Conservation (phyloP, 2,113 vertebrate genomes). For the Piprites chloris region DNA sequence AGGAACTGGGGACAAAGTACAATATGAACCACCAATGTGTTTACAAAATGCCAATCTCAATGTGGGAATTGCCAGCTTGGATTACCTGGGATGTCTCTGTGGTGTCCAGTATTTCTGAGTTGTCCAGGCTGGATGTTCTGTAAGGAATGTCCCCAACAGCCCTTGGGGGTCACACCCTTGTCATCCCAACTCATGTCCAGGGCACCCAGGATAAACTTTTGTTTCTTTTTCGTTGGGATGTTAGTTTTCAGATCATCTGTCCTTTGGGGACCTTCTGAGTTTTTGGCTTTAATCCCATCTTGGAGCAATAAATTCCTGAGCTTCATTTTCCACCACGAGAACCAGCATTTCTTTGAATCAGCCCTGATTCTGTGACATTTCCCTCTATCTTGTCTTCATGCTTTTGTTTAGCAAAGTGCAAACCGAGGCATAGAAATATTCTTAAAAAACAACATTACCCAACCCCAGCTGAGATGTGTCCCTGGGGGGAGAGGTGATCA, state of each 20-base stretch:
- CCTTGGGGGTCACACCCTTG: accelerated
- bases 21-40: accelerated
- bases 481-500: neutral
- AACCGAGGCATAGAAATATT: neutral
- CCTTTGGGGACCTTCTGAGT: neutral
- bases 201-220: neutral
- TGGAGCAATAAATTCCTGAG: neutral
- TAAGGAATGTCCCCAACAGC: neutral
- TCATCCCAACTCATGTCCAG: neutral
- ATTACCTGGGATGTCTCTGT: neutral
- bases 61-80: neutral
- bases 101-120: neutral
- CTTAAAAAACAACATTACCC: accelerated
- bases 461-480: neutral
- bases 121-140: accelerated
- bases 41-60: neutral
- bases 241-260: neutral
- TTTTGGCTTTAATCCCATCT: neutral
- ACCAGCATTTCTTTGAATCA: neutral
- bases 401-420: neutral
- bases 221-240: neutral
- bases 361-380: neutral
- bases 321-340: neutral
- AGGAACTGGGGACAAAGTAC: neutral
- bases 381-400: neutral